Evolutionary conservation across 2,888 invertebrate species (phyloP).

Genomic region (Callimorpha dominula): DNA sequence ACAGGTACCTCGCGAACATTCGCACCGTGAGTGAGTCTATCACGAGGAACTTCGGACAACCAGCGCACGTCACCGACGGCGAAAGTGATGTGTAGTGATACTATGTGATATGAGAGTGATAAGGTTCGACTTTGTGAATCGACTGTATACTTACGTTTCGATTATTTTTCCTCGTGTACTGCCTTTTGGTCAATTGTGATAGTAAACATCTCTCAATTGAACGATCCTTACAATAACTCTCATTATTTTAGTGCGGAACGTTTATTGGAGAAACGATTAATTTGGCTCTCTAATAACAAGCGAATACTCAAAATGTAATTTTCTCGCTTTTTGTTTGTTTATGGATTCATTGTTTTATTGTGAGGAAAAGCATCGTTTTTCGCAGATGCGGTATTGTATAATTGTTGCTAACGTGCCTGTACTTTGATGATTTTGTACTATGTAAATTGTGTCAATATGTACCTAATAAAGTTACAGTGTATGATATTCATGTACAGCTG

Average conservation of each 20-base stretch:
- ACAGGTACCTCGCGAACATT: conserved; percentile 90
- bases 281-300: conserved; percentile 74
- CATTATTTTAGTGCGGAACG: conserved; percentile 40
- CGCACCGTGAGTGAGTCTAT: conserved; percentile 92
- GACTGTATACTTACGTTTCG: conserved; percentile 39
- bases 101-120: conserved; percentile 52
- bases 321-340: conserved; percentile 42
- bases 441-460: conserved; percentile 83
- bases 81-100: conserved; percentile 88
- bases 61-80: conserved; percentile 88
- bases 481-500: conserved; percentile 81
- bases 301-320: conserved; percentile 71
- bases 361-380: conserved; percentile 46
- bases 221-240: conserved; percentile 61
- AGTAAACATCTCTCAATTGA: conserved; percentile 59
- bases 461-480: conserved; percentile 76
- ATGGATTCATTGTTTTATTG: conserved; percentile 21
- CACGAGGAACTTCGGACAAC: conserved; percentile 91
- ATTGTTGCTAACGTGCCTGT: conserved; percentile 73
- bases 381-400: conserved; percentile 51
- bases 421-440: conserved; percentile 67
- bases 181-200: conserved; percentile 70
- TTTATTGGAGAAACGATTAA: conserved; percentile 49
- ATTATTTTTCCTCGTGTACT: conserved; percentile 51
- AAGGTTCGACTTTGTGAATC: conserved; percentile 40